phyloP scores from a whole-genome alignment of 2,113 vertebrate species.

The Sebastes schlegelii region DNA sequence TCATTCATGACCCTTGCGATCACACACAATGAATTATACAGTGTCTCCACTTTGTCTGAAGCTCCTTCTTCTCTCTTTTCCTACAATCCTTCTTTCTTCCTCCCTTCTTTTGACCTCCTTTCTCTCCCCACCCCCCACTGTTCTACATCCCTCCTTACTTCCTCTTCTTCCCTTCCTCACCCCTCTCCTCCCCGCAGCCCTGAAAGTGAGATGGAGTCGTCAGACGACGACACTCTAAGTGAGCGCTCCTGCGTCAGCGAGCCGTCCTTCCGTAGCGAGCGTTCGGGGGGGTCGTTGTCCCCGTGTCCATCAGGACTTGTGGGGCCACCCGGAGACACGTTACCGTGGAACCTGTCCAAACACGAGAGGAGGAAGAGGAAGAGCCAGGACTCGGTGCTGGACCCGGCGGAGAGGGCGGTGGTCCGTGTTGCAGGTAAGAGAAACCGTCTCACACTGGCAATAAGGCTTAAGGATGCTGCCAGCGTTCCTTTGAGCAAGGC shows the following conservation, averaged over 20 bases:
- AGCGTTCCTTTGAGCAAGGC: slow-evolving; percentile 12
- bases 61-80: slow-evolving; percentile 23
- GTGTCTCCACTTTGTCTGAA: slow-evolving; percentile 18
- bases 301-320: slow-evolving; percentile 89
- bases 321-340: slow-evolving; percentile 92
- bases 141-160: neutral
- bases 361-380: slow-evolving; percentile 97
- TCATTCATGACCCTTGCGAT: slow-evolving; percentile 59
- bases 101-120: slow-evolving; percentile 50
- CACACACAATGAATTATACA: slow-evolving; percentile 69
- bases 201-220: slow-evolving; percentile 90
- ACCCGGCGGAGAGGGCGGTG: slow-evolving; percentile 97
- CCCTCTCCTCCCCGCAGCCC: slow-evolving; percentile 31
- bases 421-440: slow-evolving; percentile 95
- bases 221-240: slow-evolving; percentile 97
- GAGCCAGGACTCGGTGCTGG: slow-evolving; percentile 96
- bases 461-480: too few relatives aligned
- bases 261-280: slow-evolving; percentile 92
- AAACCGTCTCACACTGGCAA: neutral
- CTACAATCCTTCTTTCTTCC: neutral
- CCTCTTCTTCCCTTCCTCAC: neutral
- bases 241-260: slow-evolving; percentile 94
- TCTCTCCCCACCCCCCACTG: slow-evolving; percentile 14
- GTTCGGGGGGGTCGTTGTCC: slow-evolving; percentile 94
- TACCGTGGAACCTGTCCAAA: slow-evolving; percentile 97